These are phyloP conservation scores for Chromoteleia sp. DNA, from an alignment of 2,888 invertebrate species.

Conservation along the genomic window DNA sequence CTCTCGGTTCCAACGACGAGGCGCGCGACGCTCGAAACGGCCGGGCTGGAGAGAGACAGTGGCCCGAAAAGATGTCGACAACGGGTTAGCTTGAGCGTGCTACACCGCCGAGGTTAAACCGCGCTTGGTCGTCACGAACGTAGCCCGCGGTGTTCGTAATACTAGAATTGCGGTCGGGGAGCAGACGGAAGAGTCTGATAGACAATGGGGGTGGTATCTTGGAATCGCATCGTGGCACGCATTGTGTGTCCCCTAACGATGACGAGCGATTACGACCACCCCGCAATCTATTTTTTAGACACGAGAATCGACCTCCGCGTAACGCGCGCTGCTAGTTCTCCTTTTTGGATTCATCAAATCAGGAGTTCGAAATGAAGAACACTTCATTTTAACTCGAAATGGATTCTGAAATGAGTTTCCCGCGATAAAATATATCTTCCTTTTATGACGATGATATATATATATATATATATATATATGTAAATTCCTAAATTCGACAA, in stretches of 20 bases:
- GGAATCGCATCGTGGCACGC: conserved; percentile 82
- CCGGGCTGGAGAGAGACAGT: conserved; percentile 43
- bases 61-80: conserved; percentile 74
- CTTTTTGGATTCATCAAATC: not conserved
- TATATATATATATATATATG: no score
- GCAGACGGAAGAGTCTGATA: conserved; percentile 72
- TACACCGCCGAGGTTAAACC: conserved; percentile 82
- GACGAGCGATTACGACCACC: conserved; percentile 80
- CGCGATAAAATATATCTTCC: no score
- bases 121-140: conserved; percentile 80
- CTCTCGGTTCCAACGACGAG: conserved; percentile 46
- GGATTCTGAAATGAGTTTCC: no score
- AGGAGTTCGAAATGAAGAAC: not conserved
- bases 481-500: no score
- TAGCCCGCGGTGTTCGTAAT: conserved; percentile 66
- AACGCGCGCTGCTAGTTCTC: not conserved
- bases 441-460: no score
- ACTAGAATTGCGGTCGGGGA: conserved; percentile 69
- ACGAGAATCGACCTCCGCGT: conserved; percentile 3
- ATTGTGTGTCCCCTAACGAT: conserved; percentile 79
- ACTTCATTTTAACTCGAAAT: no score
- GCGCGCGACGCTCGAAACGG: not conserved
- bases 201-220: conserved; percentile 82
- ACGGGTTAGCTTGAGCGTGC: conserved; percentile 82
- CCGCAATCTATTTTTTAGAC: conserved; percentile 71